Conservation (phyloP, 2,797 vertebrate genomes). For the Sternotherus odoratus region DNA sequence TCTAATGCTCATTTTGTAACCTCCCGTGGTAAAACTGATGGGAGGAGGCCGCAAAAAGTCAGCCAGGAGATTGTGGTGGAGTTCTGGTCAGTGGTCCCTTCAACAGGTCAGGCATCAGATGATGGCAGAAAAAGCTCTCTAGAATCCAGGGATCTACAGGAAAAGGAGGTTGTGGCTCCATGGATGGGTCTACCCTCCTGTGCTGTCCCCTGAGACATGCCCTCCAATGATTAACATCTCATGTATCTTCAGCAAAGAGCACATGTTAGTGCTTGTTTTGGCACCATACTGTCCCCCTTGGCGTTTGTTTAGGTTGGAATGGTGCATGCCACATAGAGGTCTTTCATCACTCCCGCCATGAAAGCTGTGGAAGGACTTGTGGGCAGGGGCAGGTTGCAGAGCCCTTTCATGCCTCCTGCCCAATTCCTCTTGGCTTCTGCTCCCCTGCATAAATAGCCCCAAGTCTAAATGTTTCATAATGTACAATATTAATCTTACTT, state of each 20-base stretch:
- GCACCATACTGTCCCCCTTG: accelerated
- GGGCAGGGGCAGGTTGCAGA: neutral
- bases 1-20: neutral
- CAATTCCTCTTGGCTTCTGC: neutral
- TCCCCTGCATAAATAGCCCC: neutral
- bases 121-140: neutral
- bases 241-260: neutral
- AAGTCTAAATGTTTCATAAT: neutral
- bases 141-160: accelerated
- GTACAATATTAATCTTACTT: neutral
- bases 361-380: neutral
- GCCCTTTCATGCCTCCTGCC: neutral
- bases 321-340: neutral
- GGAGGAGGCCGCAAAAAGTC: neutral
- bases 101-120: neutral
- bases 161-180: conserved; percentile 24
- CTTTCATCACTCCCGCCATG: neutral
- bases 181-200: neutral
- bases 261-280: neutral
- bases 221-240: neutral
- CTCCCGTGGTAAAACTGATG: neutral
- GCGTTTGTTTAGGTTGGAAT: neutral
- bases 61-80: neutral
- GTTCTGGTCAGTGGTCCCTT: neutral
- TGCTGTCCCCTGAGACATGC: accelerated